Evolutionary conservation across 2,113 vertebrate genomes (phyloP), one percentile per base, ranked within the genome.

Genomic region (Charina bottae): DNA sequence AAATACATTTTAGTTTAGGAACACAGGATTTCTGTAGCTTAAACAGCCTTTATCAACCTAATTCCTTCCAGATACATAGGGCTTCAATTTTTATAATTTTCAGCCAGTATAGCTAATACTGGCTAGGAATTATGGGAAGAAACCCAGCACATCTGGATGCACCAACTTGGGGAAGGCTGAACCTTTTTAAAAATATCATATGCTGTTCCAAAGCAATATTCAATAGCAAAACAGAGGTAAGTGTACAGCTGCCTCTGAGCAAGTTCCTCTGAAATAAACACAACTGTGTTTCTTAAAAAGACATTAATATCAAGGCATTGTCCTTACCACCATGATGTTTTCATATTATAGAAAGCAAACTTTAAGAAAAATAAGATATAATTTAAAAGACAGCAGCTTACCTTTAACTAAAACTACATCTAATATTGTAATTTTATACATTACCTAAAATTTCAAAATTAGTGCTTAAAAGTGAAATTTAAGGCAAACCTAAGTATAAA

Each of bases 1-100:
- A 85, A 93, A 95, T 10, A 17, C 83, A 88, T 8, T 58, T 93
- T 90, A 90, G 89, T 91, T 55, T 28, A 42, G 28, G 46, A 84
- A 72, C 33, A 15, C 42, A 54, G 7, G 2, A 10, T 19, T 89
- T 62, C 53, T 17, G 24, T 7, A 64, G 8, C 42, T 12, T 28
- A 68, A 86, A 53, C 59, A 90, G 13, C 17, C 2, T 78, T 58
- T 87, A 58, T 37, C 21, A 2, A 33, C 9, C 19, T 86, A 55
- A 21, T n/a, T 17, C 49, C 4, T 2, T 60, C 4, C 56, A 28
- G 84, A 85, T 7, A 49, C 24, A 83, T 24, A 78, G 7, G 68
- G 17, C 17, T 78, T 37, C 68, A 37, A 37, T 37, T 78, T 78
- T 78, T 78, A 78, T 33, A 78, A 78, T 9, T 78, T 17, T 21